A percentile compares a stretch with the other conserved stretches of the same genome.
Evolutionary conservation across 2,797 vertebrate species (phyloP).

Genomic region (Tragopan temminckii): DNA sequence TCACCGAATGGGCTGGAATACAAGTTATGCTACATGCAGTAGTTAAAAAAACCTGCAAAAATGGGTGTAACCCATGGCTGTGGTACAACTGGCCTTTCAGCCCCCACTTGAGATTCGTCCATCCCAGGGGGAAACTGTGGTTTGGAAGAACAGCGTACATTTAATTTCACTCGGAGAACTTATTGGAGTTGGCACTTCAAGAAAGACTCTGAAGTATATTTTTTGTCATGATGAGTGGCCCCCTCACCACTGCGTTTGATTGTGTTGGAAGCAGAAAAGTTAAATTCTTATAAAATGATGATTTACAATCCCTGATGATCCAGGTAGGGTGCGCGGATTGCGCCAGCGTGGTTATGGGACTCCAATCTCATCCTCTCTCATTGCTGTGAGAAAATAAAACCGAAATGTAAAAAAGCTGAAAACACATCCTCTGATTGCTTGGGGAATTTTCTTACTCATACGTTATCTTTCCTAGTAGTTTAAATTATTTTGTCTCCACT

Average conservation of each 20-base stretch:
- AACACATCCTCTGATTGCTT: constrained; percentile 76
- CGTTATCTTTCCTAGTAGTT: constrained; percentile 66
- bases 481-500: constrained; percentile 75
- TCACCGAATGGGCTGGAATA: constrained; percentile 73
- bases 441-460: constrained; percentile 77
- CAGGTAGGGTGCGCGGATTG: constrained; percentile 80
- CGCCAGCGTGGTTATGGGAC: constrained; percentile 77
- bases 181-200: constrained; percentile 87
- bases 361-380: constrained; percentile 68
- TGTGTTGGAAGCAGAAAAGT: constrained; percentile 85
- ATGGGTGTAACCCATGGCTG: constrained; percentile 87
- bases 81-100: constrained; percentile 84
- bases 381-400: constrained; percentile 79
- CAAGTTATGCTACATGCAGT: constrained; percentile 77
- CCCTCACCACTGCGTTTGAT: constrained; percentile 80
- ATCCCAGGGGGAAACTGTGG: constrained; percentile 87
- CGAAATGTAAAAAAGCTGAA: constrained; percentile 71
- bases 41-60: constrained; percentile 79
- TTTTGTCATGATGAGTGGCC: constrained; percentile 85
- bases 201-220: constrained; percentile 85
- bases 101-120: constrained; percentile 82
- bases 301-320: constrained; percentile 81
- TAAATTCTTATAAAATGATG: constrained; percentile 83
- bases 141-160: constrained; percentile 84
- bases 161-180: constrained; percentile 86